phyloP scores from a whole-genome alignment of 2,113 vertebrate genomes.

The Passer montanus region DNA sequence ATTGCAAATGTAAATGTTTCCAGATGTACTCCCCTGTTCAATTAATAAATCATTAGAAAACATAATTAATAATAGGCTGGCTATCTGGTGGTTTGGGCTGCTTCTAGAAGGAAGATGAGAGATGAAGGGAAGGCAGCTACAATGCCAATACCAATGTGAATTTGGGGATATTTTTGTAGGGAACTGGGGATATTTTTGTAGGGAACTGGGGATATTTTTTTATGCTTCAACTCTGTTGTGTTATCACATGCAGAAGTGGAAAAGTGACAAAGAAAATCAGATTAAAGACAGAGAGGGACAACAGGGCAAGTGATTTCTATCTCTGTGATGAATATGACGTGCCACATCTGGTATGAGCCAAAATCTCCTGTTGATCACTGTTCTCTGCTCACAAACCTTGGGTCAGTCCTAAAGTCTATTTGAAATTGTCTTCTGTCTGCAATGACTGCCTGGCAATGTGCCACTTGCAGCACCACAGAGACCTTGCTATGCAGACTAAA shows the following conservation, averaged over 20 bases:
- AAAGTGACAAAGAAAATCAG: neutral
- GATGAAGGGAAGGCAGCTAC: neutral
- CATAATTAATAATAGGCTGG: slow-evolving; percentile 61
- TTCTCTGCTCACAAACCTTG: neutral
- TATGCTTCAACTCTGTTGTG: neutral
- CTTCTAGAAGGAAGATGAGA: slow-evolving; percentile 12
- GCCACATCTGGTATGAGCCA: neutral
- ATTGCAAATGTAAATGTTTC: slow-evolving; percentile 71
- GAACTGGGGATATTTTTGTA: neutral
- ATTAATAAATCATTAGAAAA: slow-evolving; percentile 75
- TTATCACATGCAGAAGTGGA: neutral
- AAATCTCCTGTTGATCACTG: neutral
- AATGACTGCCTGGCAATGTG: neutral
- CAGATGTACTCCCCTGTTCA: slow-evolving; percentile 70
- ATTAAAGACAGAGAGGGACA: neutral
- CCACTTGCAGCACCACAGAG: neutral
- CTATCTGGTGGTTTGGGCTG: neutral
- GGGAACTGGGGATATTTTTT: neutral
- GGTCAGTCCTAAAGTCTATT: neutral
- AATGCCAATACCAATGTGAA: neutral
- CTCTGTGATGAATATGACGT: neutral
- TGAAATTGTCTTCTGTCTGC: neutral
- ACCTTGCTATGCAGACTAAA: neutral
- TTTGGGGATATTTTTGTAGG: neutral
- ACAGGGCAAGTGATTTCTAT: neutral